Conservation (phyloP, 2,797 vertebrate species). For the Enteromius radiatus region DNA sequence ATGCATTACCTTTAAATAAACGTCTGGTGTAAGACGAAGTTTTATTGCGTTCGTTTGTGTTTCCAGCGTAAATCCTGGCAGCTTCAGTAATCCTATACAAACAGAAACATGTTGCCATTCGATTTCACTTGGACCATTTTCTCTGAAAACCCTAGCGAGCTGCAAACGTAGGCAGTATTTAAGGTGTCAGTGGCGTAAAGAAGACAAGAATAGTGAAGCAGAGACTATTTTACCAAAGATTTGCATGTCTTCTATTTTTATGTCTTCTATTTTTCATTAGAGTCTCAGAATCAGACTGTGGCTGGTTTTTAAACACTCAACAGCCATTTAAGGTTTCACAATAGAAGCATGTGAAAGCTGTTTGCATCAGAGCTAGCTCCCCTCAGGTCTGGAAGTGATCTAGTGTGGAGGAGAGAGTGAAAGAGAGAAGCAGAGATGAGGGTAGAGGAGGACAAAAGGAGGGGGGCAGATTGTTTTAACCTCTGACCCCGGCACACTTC, state of each 20-base stretch:
- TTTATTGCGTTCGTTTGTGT: constrained; percentile 42
- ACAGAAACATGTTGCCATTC: constrained; percentile 15
- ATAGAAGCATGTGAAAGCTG: constrained; percentile 6
- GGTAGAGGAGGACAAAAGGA: constrained; percentile 52
- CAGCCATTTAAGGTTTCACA: constrained; percentile 5
- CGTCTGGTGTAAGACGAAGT: constrained; percentile 61
- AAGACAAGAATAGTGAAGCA: background rate
- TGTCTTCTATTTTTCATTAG: background rate
- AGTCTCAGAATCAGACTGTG: background rate
- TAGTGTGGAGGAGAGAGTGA: constrained; percentile 54
- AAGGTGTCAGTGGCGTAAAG: background rate
- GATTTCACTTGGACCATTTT: constrained; percentile 1
- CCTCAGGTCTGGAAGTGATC: constrained; percentile 41
- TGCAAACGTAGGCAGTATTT: background rate
- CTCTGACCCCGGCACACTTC: constrained; percentile 80
- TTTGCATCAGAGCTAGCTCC: constrained; percentile 4
- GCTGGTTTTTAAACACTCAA: background rate
- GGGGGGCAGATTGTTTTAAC: constrained; percentile 78
- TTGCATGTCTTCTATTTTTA: background rate
- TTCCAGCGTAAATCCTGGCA: constrained; percentile 6
- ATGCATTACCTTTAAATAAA: background rate
- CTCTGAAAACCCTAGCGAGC: background rate
- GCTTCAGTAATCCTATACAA: constrained; percentile 25
- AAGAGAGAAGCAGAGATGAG: constrained; percentile 37
- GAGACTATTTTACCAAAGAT: background rate